Conservation (phyloP, 2,113 vertebrate species). For the Hyperopisus bebe region DNA sequence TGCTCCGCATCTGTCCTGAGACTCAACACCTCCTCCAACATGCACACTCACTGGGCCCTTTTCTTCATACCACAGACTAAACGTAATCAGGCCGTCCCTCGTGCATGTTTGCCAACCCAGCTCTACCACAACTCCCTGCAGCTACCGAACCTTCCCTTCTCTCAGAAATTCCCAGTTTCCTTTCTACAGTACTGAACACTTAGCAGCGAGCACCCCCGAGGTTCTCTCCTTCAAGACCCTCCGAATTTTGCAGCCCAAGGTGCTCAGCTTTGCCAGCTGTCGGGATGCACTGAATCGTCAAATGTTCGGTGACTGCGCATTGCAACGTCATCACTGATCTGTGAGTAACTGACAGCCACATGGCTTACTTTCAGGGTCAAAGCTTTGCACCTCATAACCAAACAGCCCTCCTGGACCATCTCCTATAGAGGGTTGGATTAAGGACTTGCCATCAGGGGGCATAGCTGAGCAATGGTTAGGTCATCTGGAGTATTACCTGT, state of each 20-base stretch:
- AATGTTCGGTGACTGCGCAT: background rate
- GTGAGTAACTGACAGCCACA: background rate
- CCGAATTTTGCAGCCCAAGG: background rate
- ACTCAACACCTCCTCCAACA: background rate
- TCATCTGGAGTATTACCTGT: background rate
- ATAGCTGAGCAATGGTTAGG: background rate
- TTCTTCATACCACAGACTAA: background rate
- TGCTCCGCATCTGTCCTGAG: background rate
- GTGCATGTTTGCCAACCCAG: background rate
- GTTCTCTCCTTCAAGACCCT: too few species aligned
- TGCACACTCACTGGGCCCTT: background rate
- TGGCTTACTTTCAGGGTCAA: background rate
- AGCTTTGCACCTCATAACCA: background rate
- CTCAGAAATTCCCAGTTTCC: background rate
- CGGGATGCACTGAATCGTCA: background rate
- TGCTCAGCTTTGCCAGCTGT: background rate
- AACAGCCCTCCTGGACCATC: background rate
- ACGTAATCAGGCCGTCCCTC: background rate
- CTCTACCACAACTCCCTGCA: background rate
- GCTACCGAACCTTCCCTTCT: too few species aligned
- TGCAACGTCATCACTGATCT: background rate
- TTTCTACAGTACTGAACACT: background rate
- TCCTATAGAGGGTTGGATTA: background rate
- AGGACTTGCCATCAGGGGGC: background rate
- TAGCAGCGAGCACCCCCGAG: background rate